Conservation (phyloP, 30 jellyfish, hydroid and myxozoan genomes). For the Catostylus mosaicus region DNA sequence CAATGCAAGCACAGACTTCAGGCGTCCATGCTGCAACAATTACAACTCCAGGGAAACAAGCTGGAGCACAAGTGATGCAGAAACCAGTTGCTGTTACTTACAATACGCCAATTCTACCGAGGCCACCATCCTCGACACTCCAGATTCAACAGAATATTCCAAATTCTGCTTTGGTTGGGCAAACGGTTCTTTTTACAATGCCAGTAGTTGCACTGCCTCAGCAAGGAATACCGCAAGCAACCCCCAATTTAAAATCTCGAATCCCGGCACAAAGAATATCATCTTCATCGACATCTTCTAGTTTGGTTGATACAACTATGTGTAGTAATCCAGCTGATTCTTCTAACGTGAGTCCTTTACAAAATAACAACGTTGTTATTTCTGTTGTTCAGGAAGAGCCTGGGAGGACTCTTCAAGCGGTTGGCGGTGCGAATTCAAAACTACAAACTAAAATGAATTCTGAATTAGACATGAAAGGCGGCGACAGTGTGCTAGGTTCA, state of each 20-base stretch:
- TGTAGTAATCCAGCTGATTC: background rate
- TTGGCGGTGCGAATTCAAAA: background rate
- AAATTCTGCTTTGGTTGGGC: slow-evolving; percentile 48
- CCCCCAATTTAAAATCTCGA: too few species aligned
- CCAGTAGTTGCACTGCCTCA: slow-evolving; percentile 52
- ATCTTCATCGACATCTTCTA: background rate
- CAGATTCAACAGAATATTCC: slow-evolving; percentile 21
- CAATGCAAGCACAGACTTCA: slow-evolving; percentile 11
- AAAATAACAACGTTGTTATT: background rate
- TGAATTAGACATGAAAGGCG: background rate
- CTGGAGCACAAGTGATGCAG: slow-evolving; percentile 10
- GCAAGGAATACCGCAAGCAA: slow-evolving; percentile 11
- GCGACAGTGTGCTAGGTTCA: background rate
- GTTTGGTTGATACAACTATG: background rate
- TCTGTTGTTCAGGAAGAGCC: background rate
- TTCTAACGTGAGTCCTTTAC: background rate
- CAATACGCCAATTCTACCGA: slow-evolving; percentile 64
- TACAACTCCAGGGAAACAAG: slow-evolving; percentile 9
- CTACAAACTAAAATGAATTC: background rate
- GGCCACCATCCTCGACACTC: slow-evolving; percentile 41
- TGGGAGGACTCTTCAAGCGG: background rate
- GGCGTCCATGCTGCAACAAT: slow-evolving; percentile 1
- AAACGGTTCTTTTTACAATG: slow-evolving; percentile 48
- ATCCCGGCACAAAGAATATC: background rate
- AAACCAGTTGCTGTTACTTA: slow-evolving; percentile 34